Evolutionary conservation across 2,888 invertebrate genomes (phyloP).

Genomic region (Xestia c-nigrum): DNA sequence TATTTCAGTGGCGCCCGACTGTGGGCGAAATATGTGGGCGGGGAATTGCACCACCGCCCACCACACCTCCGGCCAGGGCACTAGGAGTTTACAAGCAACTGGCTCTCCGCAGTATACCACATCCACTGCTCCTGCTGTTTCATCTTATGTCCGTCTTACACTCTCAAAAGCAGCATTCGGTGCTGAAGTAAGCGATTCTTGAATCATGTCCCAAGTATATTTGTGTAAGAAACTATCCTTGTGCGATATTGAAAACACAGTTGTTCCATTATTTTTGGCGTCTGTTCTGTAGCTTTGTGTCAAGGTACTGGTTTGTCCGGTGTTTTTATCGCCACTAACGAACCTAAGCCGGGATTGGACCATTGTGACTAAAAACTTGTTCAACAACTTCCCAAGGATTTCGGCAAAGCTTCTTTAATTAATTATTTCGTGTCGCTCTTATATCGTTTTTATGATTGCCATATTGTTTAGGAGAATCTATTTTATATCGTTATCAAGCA

Average conservation of each 20-base stretch:
- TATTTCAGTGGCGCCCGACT: slow-evolving; percentile 72
- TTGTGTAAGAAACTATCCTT: slow-evolving; percentile 35
- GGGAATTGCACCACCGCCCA: slow-evolving; percentile 74
- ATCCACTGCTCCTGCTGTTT: slow-evolving; percentile 57
- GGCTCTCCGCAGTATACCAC: slow-evolving; percentile 39
- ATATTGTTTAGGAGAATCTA: slow-evolving; percentile 1
- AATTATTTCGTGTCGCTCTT: slow-evolving; percentile 19
- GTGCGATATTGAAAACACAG: slow-evolving; percentile 59
- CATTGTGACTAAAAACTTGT: slow-evolving; percentile 49
- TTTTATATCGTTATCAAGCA: slow-evolving; percentile 14
- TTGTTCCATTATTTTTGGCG: slow-evolving; percentile 65
- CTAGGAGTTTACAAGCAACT: slow-evolving; percentile 25
- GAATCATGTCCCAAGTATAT: slow-evolving; percentile 5
- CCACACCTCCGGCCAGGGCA: slow-evolving; percentile 55
- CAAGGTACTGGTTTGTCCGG: slow-evolving; percentile 57
- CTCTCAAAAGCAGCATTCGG: slow-evolving; percentile 24
- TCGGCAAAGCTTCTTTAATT: slow-evolving; percentile 37
- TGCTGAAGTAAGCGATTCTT: slow-evolving; percentile 5
- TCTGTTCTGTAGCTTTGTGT: slow-evolving; percentile 61
- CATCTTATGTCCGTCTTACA: slow-evolving; percentile 1
- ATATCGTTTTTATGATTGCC: slow-evolving; percentile 6
- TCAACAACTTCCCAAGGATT: slow-evolving; percentile 52
- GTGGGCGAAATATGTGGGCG: slow-evolving; percentile 77
- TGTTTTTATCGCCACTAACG: slow-evolving; percentile 55
- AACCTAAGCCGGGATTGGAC: slow-evolving; percentile 43